A percentile compares a stretch with the other conserved stretches of the same genome.
Evolutionary conservation across 2,113 vertebrate genomes (phyloP).

Genomic region (Myodes glareolus): DNA sequence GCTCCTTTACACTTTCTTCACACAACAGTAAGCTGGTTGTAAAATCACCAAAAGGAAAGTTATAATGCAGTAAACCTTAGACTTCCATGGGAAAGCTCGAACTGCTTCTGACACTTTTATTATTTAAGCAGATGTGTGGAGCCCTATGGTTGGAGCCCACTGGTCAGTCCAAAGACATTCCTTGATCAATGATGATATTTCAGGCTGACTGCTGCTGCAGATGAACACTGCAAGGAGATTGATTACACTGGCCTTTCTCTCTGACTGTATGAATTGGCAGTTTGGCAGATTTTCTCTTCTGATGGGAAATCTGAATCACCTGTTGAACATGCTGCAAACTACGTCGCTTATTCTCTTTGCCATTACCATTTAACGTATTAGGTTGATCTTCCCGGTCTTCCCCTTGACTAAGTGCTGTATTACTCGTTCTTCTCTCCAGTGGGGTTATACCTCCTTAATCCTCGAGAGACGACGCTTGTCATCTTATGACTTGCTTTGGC

Average conservation of each 20-base stretch:
- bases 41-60: conserved; percentile 64
- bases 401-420: conserved; percentile 3
- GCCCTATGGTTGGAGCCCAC: not conserved
- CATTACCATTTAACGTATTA: conserved; percentile 53
- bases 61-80: conserved; percentile 68
- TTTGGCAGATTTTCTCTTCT: conserved; percentile 60
- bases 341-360: conserved; percentile 23
- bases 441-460: not conserved
- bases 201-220: not conserved
- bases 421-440: not conserved
- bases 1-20: conserved; percentile 71
- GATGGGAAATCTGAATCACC: conserved; percentile 50
- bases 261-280: conserved; percentile 23
- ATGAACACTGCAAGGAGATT: conserved; percentile 15
- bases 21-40: conserved; percentile 56
- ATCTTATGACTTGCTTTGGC: not conserved
- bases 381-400: conserved; percentile 34
- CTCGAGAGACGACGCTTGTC: conserved; percentile 24
- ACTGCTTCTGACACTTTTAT: conserved; percentile 44
- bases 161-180: not conserved
- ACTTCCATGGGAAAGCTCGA: not conserved
- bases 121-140: not conserved
- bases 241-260: conserved; percentile 26
- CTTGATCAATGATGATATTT: conserved; percentile 32
- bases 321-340: conserved; percentile 48